Evolutionary conservation across 2,888 invertebrate species (phyloP), one percentile per base, ranked within the genome.

Genomic region (Artemia sinica): DNA sequence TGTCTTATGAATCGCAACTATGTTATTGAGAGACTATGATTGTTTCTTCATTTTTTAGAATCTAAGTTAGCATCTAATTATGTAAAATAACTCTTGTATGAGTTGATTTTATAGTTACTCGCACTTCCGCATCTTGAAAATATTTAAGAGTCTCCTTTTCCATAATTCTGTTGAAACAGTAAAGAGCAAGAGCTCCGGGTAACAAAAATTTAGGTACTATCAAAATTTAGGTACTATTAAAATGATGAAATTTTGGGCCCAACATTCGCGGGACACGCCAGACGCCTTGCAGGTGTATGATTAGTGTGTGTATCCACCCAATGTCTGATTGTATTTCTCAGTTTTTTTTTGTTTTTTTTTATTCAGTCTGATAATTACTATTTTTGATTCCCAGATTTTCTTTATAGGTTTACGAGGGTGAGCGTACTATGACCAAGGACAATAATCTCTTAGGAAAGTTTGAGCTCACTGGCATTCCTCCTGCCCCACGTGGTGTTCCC

Each of bases 361-460:
- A n/a, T n/a, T n/a, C 49, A 50, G 18, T 41, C 51, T 66, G 58
- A 65, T 52, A 1, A 4, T 52, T 67, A 49, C 13, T 66, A 50
- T 65, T 66, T 63, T 50, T 48, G 8, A 76, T 11, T 78, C 75
- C 77, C 7, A 75, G 74, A 8, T 76, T 76, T 8, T 72, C 73
- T 49, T 75, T 76, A 49, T 76, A 76, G 71, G 92, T 94, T 1
- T 93, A 87, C 76, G 93, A 94, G 81, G 93, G 91, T 71, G 93
- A 94, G 80, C 86, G 93, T 74, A 89, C 92, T 68, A 91, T 93
- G 92, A 93, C 93, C 74, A 91, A 89, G 77, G 93, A 93, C 77
- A 94, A 94, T 82, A 91, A 96, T 79, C 82, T 92, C 65, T 84
- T 97, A 72, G 97, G 97, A 71, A 95, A 93, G 79, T 97, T 97